A percentile compares a stretch with the other conserved stretches of the same genome.
Conservation (phyloP, 2,888 invertebrate genomes). For the Autographa gamma region DNA sequence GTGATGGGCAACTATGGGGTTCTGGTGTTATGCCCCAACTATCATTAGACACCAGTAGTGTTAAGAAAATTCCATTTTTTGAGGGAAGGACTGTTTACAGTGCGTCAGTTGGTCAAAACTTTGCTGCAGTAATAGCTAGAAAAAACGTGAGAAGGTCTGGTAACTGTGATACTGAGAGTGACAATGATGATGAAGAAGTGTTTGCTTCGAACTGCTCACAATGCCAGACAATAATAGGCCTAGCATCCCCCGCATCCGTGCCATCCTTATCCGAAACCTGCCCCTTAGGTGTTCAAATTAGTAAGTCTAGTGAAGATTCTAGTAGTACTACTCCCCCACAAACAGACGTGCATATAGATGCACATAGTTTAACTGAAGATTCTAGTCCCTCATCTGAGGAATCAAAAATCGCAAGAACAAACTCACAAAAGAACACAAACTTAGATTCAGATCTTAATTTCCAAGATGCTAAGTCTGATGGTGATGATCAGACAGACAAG, state of each 20-base stretch:
- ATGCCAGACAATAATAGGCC: constrained; percentile 88
- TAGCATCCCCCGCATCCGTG: constrained; percentile 89
- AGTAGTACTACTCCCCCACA: constrained; percentile 89
- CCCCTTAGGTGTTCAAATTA: constrained; percentile 89
- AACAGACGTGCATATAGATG: constrained; percentile 88
- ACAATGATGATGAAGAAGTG: constrained; percentile 90
- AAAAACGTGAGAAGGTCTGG: constrained; percentile 87
- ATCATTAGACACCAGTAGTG: constrained; percentile 88
- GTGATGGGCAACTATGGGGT: constrained; percentile 92
- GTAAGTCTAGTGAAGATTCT: constrained; percentile 89
- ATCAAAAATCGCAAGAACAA: constrained; percentile 84
- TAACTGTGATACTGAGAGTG: constrained; percentile 89
- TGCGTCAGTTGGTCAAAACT: constrained; percentile 93
- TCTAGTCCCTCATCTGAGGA: constrained; percentile 89
- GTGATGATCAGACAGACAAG: constrained; percentile 70
- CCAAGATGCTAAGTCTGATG: constrained; percentile 65
- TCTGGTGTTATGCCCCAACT: constrained; percentile 91
- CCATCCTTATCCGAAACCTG: constrained; percentile 91
- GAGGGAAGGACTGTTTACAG: constrained; percentile 91
- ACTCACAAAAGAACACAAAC: constrained; percentile 73
- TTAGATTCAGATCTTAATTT: constrained; percentile 67
- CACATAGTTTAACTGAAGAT: constrained; percentile 88
- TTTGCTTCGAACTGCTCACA: constrained; percentile 91
- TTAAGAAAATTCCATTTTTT: constrained; percentile 91
- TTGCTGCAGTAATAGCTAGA: constrained; percentile 92